Evolutionary conservation across 2,797 vertebrate species (phyloP).

Genomic region (Gambelia wislizenii): DNA sequence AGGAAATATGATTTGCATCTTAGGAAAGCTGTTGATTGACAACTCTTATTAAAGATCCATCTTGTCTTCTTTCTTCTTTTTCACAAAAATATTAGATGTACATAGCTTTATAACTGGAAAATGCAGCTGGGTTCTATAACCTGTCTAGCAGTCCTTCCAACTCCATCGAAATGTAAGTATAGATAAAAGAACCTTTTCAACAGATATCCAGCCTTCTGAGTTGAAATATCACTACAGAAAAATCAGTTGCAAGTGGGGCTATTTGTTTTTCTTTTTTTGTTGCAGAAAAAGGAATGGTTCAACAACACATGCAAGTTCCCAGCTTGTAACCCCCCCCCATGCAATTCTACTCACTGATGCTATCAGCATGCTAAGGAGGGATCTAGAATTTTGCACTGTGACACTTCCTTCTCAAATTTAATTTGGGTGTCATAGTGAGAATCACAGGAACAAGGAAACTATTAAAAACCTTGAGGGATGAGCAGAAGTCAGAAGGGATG

Average conservation of each 20-base stretch:
- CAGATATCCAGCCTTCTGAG: background rate
- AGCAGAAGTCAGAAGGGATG: background rate
- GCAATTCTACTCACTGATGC: background rate
- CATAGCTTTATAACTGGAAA: too few species aligned
- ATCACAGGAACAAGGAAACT: constrained; percentile 31
- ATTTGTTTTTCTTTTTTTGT: background rate
- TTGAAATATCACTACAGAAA: too few species aligned
- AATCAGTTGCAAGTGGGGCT: background rate
- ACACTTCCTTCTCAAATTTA: constrained; percentile 27
- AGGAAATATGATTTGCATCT: background rate
- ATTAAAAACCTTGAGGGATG: background rate
- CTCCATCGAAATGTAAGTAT: background rate
- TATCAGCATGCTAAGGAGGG: background rate
- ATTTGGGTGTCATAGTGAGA: constrained; percentile 26
- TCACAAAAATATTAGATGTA: too few species aligned
- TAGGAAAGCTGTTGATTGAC: background rate
- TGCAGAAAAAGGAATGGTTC: background rate
- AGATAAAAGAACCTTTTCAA: background rate
- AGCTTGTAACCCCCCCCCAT: background rate
- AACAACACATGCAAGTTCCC: background rate
- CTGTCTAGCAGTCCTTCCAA: background rate
- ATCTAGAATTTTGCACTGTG: background rate
- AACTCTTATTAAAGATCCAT: background rate
- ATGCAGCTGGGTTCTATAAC: background rate
- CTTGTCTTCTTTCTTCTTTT: background rate